Conservation (phyloP, 2,888 invertebrate species). For the Ephialtes manifestator region DNA sequence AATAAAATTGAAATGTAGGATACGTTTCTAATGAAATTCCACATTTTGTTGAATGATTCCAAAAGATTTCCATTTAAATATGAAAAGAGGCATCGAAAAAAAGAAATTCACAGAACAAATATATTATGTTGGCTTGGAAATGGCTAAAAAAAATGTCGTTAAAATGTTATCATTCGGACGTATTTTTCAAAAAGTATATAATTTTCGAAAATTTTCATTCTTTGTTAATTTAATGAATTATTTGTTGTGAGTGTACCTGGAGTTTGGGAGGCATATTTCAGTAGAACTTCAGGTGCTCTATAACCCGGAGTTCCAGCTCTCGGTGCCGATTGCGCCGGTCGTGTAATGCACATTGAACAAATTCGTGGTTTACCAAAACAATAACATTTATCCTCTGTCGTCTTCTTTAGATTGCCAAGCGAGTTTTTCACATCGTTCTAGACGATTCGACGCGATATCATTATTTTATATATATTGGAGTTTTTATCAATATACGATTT, state of each 20-base stretch:
- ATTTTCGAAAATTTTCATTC: no score
- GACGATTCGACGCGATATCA: conserved; percentile 20
- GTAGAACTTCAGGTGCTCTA: conserved; percentile 94
- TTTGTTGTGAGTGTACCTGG: conserved; percentile 87
- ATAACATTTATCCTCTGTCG: conserved; percentile 86
- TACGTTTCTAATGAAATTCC: no score
- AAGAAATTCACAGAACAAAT: no score
- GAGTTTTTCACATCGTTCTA: conserved; percentile 75
- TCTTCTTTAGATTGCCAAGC: conserved; percentile 72
- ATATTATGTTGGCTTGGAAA: no score
- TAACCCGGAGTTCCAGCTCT: conserved; percentile 96
- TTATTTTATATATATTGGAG: conserved; percentile 13
- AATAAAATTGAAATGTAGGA: no score
- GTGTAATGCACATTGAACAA: conserved; percentile 90
- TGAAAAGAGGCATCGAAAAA: no score
- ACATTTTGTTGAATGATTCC: no score
- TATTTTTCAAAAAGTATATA: no score
- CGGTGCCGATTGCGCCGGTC: conserved; percentile 90
- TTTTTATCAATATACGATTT: not conserved
- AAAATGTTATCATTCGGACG: no score
- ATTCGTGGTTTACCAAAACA: conserved; percentile 90
- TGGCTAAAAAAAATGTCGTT: no score
- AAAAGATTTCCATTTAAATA: no score
- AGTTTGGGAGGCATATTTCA: conserved; percentile 93
- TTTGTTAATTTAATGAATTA: not conserved